Percentiles rank a stretch among this genome's conserved stretches.
Conservation (phyloP, 53 echinoderm and acorn worm genomes). For the Arbacia lixula region DNA sequence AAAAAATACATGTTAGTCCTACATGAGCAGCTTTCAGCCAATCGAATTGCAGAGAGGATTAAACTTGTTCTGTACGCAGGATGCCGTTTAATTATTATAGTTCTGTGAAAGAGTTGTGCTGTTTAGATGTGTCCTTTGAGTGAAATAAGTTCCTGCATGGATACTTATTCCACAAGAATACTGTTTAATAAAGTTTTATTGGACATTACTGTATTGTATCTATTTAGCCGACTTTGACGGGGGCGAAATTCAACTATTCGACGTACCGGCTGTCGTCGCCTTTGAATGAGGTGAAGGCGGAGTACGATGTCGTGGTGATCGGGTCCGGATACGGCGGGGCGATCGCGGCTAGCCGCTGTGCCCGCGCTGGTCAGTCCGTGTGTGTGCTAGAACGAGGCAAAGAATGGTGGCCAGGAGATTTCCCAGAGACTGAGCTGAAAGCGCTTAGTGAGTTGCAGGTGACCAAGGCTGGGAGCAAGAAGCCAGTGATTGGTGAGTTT, state of each 20-base stretch:
- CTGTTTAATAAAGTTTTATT: no score
- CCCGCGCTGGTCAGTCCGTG: slow-evolving; percentile 75
- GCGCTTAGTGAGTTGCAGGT: slow-evolving; percentile 69
- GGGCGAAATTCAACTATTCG: slow-evolving; percentile 52
- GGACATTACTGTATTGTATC: no score
- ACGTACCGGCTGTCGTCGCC: slow-evolving; percentile 71
- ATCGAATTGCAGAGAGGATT: no score
- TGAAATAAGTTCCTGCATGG: no score
- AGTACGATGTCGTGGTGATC: slow-evolving; percentile 83
- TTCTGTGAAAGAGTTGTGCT: no score
- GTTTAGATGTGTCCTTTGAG: no score
- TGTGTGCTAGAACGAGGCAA: slow-evolving; percentile 82
- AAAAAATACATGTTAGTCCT: no score
- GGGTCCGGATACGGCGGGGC: slow-evolving; percentile 86
- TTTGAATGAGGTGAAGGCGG: slow-evolving; percentile 52
- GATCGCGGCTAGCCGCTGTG: slow-evolving; percentile 77
- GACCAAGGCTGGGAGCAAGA: slow-evolving; percentile 58
- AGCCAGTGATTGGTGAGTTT: slow-evolving; percentile 33
- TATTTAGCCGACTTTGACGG: no score
- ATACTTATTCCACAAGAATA: no score
- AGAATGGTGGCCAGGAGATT: slow-evolving; percentile 85
- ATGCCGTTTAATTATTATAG: no score
- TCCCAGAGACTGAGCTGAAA: slow-evolving; percentile 69
- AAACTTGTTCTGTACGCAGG: no score
- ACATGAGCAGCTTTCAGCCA: no score